phyloP scores from a whole-genome alignment of 92 coral and sea anemone species.

The Zoanthus solanderi region DNA sequence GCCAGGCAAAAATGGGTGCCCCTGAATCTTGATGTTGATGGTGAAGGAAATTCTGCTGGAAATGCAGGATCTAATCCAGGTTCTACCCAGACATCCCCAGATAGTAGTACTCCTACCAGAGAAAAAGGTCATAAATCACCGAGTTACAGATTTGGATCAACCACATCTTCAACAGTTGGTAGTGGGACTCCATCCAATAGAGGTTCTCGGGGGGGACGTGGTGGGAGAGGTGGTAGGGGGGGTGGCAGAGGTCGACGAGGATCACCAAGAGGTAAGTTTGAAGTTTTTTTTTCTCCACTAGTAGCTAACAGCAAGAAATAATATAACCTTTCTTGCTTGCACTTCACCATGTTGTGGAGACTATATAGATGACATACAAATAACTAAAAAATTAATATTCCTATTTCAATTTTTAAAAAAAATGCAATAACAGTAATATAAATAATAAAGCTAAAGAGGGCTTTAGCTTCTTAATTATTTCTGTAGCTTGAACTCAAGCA shows the following conservation, averaged over 20 bases:
- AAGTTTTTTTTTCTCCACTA: background rate
- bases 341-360: no score
- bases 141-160: conserved; percentile 77
- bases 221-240: conserved; percentile 92
- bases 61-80: conserved; percentile 65
- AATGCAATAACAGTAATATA: no score
- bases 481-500: no score
- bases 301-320: background rate
- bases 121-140: conserved; percentile 86
- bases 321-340: no score
- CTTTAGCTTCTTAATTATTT: no score
- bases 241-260: conserved; percentile 86
- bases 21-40: conserved; percentile 73
- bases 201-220: conserved; percentile 93
- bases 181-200: conserved; percentile 73
- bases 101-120: conserved; percentile 58
- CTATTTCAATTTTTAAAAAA: no score
- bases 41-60: conserved; percentile 55
- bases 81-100: conserved; percentile 81
- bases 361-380: no score
- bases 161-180: conserved; percentile 62
- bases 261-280: conserved; percentile 85
- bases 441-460: no score
- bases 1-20: conserved; percentile 98
- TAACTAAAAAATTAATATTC: no score